Percentiles rank a stretch among this genome's conserved stretches.
Evolutionary conservation across 1,140 invertebrate genomes (phyloP).

Genomic region (Cyphomyrmex costatus): DNA sequence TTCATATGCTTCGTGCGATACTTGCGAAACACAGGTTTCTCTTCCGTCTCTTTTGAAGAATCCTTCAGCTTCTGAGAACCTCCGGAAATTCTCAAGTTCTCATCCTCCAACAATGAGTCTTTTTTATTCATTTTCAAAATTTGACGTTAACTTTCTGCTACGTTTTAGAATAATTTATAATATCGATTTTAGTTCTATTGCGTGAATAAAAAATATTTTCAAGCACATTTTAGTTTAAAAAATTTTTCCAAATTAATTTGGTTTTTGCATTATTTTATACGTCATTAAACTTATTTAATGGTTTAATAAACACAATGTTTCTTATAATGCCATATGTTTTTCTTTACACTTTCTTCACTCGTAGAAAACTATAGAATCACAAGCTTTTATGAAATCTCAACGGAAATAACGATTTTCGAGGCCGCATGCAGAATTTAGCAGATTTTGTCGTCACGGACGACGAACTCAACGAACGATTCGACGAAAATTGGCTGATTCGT

Average conservation of each 20-base stretch:
- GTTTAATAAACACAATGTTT: neutral
- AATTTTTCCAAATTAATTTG: neutral
- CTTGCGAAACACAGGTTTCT: conserved; percentile 55
- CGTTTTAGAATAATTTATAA: neutral
- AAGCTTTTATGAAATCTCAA: neutral
- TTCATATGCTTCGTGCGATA: conserved; percentile 72
- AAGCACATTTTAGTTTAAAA: neutral
- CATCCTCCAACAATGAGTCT: neutral
- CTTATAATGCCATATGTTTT: neutral
- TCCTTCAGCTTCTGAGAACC: neutral
- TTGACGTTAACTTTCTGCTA: neutral
- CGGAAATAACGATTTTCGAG: neutral
- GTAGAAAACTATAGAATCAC: neutral
- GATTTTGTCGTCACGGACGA: conserved; percentile 37
- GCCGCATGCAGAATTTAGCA: neutral
- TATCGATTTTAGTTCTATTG: neutral
- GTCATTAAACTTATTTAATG: neutral
- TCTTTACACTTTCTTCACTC: neutral
- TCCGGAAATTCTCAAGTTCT: neutral
- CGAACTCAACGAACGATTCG: conserved; percentile 66
- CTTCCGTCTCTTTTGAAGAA: neutral
- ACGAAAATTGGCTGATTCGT: conserved; percentile 75
- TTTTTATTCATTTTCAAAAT: conserved; percentile 23
- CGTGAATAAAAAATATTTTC: neutral
- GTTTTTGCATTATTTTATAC: neutral